phyloP scores from a whole-genome alignment of 1,140 invertebrate genomes.

The Solen grandis region DNA sequence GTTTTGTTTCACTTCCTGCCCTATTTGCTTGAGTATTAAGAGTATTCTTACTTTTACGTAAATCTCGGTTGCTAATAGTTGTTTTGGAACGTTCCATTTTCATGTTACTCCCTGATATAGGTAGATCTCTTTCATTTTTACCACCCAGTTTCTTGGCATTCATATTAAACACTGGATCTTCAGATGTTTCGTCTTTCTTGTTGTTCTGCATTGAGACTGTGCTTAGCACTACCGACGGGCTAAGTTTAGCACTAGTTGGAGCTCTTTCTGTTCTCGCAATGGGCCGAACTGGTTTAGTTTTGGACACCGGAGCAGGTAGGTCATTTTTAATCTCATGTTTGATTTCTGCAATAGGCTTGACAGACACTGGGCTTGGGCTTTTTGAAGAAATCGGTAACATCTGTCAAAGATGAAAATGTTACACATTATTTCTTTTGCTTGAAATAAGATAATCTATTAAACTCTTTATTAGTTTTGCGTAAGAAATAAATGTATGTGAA shows the following conservation, averaged over 20 bases:
- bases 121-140: slow-evolving; percentile 33
- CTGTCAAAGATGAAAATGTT: too few relatives aligned
- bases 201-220: slow-evolving; percentile 53
- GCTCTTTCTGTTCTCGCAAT: slow-evolving; percentile 1
- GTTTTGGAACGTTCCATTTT: slow-evolving; percentile 48
- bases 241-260: not conserved
- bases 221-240: slow-evolving; percentile 27
- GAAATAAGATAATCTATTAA: too few relatives aligned
- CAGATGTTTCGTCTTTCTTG: slow-evolving; percentile 12
- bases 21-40: too few relatives aligned
- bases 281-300: slow-evolving; percentile 20
- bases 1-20: too few relatives aligned
- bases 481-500: too few relatives aligned
- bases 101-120: not conserved
- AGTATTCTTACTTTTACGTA: slow-evolving; percentile 30
- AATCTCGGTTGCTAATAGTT: slow-evolving; percentile 5
- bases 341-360: slow-evolving; percentile 35
- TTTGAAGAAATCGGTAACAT: too few relatives aligned
- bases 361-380: not conserved
- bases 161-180: not conserved
- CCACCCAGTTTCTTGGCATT: slow-evolving; percentile 17
- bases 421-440: too few relatives aligned
- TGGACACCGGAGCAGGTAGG: not conserved
- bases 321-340: slow-evolving; percentile 47
- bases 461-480: too few relatives aligned